Evolutionary conservation across 2,113 vertebrate genomes (phyloP).

Genomic region (Laticauda laticaudata): DNA sequence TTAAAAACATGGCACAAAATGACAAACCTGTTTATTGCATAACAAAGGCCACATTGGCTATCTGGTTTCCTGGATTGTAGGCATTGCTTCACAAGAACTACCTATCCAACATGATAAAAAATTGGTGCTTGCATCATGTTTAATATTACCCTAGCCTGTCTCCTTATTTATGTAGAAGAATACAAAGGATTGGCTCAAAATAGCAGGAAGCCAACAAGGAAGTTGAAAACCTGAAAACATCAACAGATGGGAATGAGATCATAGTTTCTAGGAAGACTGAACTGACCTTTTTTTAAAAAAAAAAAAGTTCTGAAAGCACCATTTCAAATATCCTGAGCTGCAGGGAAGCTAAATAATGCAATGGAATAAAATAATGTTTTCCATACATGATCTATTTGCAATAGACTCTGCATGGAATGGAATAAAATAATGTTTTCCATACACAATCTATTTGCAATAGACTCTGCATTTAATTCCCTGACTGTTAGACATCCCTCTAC

Average conservation of each 20-base stretch:
- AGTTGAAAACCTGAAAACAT: conserved; percentile 34
- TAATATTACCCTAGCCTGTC: conserved; percentile 33
- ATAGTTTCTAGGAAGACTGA: conserved; percentile 31
- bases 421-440: neutral
- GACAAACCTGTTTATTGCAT: neutral
- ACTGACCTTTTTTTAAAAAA: conserved; percentile 16
- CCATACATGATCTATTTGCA: neutral
- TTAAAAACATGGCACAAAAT: neutral
- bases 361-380: neutral
- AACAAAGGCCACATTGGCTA: neutral
- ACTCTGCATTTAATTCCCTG: neutral
- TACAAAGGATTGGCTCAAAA: conserved; percentile 32
- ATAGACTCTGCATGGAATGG: neutral
- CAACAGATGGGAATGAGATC: conserved; percentile 43
- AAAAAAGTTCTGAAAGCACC: conserved; percentile 9
- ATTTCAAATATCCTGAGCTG: neutral
- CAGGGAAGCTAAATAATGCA: neutral
- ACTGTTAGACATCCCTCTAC: neutral
- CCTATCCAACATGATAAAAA: neutral
- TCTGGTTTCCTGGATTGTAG: conserved; percentile 3
- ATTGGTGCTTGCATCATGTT: conserved; percentile 23
- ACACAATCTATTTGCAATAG: neutral
- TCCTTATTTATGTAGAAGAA: conserved; percentile 32
- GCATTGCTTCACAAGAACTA: neutral
- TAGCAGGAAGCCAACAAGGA: conserved; percentile 36